Evolutionary conservation across 1,140 invertebrate genomes (phyloP).

Genomic region (Nebria ingens): DNA sequence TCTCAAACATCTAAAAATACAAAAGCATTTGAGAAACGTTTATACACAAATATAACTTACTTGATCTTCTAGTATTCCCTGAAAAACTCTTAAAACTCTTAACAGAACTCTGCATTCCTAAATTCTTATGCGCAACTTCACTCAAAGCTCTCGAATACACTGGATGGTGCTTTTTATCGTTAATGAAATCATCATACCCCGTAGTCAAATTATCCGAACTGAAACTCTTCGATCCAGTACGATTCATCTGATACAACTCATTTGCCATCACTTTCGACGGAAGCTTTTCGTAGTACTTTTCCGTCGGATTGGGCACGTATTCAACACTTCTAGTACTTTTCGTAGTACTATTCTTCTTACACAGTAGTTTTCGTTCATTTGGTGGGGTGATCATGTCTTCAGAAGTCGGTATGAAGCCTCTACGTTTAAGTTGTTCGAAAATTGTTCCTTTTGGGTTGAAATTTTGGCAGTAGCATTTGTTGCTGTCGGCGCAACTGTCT

Average conservation of each 20-base stretch:
- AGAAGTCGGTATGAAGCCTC: constrained; percentile 39
- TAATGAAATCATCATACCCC: constrained; percentile 58
- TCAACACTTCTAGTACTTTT: constrained; percentile 46
- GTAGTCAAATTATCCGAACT: constrained; percentile 44
- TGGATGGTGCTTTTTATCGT: neutral
- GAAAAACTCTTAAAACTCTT: neutral
- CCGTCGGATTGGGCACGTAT: constrained; percentile 36
- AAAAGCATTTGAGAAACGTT: too few relatives aligned
- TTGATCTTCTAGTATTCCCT: neutral
- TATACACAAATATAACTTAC: too few relatives aligned
- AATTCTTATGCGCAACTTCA: neutral
- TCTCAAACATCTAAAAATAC: too few relatives aligned
- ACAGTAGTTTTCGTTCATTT: constrained; percentile 30
- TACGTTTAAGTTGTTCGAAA: constrained; percentile 41
- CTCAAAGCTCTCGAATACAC: neutral
- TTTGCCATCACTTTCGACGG: constrained; percentile 22
- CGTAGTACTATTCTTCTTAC: constrained; percentile 32
- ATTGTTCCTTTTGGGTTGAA: constrained; percentile 32
- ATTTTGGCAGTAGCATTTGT: constrained; percentile 74
- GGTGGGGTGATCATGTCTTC: constrained; percentile 36
- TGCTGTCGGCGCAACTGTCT: constrained; percentile 75
- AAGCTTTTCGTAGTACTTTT: constrained; percentile 35
- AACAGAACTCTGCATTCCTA: neutral
- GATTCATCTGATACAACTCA: neutral
- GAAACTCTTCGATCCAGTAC: neutral